Conservation (phyloP, 2,113 vertebrate species). For the Micronycteris hirsuta region DNA sequence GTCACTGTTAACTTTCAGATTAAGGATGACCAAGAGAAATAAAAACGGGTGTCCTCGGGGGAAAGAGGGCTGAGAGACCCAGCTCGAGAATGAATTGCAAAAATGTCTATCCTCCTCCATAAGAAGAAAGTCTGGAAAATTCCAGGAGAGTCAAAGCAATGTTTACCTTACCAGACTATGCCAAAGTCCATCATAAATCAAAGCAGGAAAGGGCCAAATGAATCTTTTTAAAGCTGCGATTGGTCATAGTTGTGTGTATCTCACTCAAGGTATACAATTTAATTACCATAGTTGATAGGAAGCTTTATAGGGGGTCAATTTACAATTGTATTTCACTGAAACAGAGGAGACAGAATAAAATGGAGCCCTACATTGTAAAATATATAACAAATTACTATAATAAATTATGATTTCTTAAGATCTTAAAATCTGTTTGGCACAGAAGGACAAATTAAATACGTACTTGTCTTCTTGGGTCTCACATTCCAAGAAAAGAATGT, state of each 20-base stretch:
- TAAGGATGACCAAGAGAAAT: slow-evolving; percentile 33
- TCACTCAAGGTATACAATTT: neutral
- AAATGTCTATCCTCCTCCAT: neutral
- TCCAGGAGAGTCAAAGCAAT: neutral
- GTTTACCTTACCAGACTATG: neutral
- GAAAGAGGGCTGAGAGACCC: neutral
- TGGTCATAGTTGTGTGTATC: neutral
- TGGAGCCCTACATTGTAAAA: neutral
- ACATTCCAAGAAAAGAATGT: neutral
- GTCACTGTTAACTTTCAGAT: neutral
- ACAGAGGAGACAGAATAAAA: slow-evolving; percentile 25
- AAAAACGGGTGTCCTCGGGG: neutral
- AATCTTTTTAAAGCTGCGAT: neutral
- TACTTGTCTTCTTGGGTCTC: neutral
- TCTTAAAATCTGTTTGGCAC: neutral
- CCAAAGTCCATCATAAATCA: slow-evolving; percentile 15
- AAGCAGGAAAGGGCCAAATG: neutral
- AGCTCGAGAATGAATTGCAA: neutral
- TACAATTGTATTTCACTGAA: neutral
- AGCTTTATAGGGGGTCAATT: neutral
- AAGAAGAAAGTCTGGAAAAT: slow-evolving; percentile 1
- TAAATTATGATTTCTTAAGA: neutral
- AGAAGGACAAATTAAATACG: neutral
- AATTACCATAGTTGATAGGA: neutral
- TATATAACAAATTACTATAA: neutral